Conservation (phyloP, 2,888 invertebrate genomes). For the Lasioglossum figueresi region DNA sequence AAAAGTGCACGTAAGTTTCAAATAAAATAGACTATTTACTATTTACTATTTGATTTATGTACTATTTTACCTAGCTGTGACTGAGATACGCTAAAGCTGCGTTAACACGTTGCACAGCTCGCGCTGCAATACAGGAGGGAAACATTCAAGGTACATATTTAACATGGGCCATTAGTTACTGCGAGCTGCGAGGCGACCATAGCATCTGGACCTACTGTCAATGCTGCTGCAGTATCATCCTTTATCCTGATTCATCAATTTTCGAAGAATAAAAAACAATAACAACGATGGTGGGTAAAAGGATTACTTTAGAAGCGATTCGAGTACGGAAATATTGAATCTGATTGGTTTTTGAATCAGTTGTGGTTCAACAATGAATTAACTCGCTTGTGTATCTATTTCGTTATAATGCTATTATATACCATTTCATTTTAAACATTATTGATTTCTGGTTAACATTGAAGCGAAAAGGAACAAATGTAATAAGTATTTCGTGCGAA, state of each 20-base stretch:
- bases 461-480: no score
- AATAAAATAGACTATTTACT: background rate
- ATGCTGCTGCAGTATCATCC: background rate
- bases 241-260: background rate
- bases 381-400: no score
- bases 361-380: background rate
- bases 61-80: background rate
- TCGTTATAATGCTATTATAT: no score
- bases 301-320: background rate
- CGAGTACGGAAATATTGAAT: background rate
- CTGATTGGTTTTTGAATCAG: background rate
- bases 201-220: background rate
- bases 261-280: background rate
- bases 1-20: no score
- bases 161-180: background rate
- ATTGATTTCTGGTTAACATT: no score
- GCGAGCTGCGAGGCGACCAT: background rate
- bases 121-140: background rate
- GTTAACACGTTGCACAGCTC: background rate
- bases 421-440: no score
- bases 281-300: background rate
- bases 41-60: background rate
- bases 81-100: background rate
- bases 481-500: no score
- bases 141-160: background rate